phyloP scores from a whole-genome alignment of 92 coral and sea anemone genomes.

The Nematostella vectensis region DNA sequence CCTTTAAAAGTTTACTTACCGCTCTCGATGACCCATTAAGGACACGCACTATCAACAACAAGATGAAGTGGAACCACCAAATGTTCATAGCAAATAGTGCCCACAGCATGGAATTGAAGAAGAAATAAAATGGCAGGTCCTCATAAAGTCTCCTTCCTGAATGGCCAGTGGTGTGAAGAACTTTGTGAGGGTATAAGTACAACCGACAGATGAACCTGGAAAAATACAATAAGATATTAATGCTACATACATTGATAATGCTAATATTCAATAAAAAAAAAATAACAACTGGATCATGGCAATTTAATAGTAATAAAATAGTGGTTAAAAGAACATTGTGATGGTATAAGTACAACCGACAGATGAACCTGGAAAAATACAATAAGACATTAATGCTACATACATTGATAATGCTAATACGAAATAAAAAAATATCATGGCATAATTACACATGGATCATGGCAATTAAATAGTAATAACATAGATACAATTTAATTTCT shows the following conservation, averaged over 20 bases:
- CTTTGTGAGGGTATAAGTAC: constrained; percentile 77
- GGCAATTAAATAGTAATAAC: too few relatives aligned
- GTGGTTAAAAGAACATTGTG: constrained; percentile 52
- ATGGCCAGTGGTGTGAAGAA: constrained; percentile 51
- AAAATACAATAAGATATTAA: constrained; percentile 2
- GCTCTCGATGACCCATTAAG: constrained; percentile 57
- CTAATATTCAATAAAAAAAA: too few relatives aligned
- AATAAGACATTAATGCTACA: background rate
- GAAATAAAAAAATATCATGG: too few relatives aligned
- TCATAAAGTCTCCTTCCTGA: constrained; percentile 7
- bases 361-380: constrained; percentile 50
- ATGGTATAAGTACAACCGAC: constrained; percentile 82
- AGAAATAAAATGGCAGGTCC: constrained; percentile 77
- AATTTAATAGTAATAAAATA: too few relatives aligned
- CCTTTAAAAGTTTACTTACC: too few relatives aligned
- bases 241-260: background rate
- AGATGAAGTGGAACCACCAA: constrained; percentile 86
- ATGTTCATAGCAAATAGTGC: constrained; percentile 70
- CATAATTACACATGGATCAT: too few relatives aligned
- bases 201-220: constrained; percentile 75
- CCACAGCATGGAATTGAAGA: constrained; percentile 81
- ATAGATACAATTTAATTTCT: too few relatives aligned
- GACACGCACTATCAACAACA: constrained; percentile 77
- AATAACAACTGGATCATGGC: too few relatives aligned
- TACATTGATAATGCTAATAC: background rate